Evolutionary conservation across 35 echinoderm and acorn worm genomes (phyloP).

Genomic region (Chiridota heheva): DNA sequence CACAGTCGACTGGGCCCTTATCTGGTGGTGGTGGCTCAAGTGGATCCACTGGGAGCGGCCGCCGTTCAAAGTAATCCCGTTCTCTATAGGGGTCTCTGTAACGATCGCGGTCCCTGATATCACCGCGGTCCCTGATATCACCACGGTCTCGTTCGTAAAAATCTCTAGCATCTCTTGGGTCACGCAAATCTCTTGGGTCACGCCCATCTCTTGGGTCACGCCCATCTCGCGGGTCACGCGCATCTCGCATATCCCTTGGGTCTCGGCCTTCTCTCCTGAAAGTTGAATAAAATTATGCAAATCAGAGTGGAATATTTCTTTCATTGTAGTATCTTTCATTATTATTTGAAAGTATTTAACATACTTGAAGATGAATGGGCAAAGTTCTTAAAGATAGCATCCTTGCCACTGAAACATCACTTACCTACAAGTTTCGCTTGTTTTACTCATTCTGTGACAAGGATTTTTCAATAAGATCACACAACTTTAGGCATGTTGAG

Average conservation of each 20-base stretch:
- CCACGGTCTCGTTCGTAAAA: background rate
- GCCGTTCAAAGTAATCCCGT: background rate
- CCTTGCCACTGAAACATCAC: too few species aligned
- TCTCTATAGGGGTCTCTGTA: conserved; percentile 6
- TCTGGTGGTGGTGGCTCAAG: background rate
- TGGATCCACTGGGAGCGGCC: background rate
- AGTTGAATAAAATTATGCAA: too few species aligned
- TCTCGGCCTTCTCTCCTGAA: too few species aligned
- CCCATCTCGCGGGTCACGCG: conserved; percentile 10
- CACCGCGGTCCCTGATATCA: background rate
- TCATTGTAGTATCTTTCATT: too few species aligned
- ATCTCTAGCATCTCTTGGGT: background rate
- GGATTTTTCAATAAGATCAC: too few species aligned
- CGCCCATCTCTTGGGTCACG: background rate
- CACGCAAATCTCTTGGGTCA: background rate
- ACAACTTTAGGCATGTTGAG: too few species aligned
- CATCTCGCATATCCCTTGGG: background rate
- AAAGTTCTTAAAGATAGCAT: too few species aligned
- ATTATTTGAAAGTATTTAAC: too few species aligned
- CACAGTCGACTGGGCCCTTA: conserved; percentile 26
- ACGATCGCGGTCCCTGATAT: background rate
- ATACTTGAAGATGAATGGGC: too few species aligned
- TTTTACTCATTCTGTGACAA: too few species aligned
- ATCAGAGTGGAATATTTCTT: too few species aligned
- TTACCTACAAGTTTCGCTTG: too few species aligned